phyloP scores from a whole-genome alignment of 1,140 invertebrate species.

The Trichomalopsis sarcophagae region DNA sequence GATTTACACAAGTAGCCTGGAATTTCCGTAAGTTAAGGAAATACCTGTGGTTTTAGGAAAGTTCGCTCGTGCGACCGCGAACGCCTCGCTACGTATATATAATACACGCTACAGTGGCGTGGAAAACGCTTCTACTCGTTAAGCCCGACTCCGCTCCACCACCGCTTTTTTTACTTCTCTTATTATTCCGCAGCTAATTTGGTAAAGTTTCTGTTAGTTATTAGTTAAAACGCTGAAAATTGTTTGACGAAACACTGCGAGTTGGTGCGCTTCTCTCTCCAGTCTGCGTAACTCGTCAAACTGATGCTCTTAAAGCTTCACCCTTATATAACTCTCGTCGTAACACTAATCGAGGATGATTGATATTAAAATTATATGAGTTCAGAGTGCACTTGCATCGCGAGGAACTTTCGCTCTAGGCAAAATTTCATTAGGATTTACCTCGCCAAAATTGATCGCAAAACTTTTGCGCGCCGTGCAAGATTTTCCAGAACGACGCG shows the following conservation, averaged over 20 bases:
- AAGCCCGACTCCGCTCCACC: background rate
- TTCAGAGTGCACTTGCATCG: background rate
- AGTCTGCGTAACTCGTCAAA: background rate
- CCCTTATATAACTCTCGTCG: background rate
- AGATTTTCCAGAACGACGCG: background rate
- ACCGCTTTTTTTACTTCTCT: background rate
- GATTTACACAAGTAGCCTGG: slow-evolving; percentile 28
- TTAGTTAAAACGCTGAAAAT: slow-evolving; percentile 34
- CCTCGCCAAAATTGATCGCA: too few relatives aligned
- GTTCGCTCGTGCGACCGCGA: background rate
- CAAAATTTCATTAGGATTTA: background rate
- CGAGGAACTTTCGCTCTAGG: background rate
- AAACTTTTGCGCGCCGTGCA: background rate
- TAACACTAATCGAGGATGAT: slow-evolving; percentile 3
- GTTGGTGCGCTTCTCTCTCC: background rate
- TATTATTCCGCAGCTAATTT: slow-evolving; percentile 37
- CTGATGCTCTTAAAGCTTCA: background rate
- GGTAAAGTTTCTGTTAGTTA: slow-evolving; percentile 33
- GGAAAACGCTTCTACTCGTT: slow-evolving; percentile 18
- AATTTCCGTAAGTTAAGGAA: slow-evolving; percentile 40
- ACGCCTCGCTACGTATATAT: background rate
- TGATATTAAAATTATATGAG: slow-evolving; percentile 3
- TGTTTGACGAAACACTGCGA: slow-evolving; percentile 1
- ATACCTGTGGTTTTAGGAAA: slow-evolving; percentile 41
- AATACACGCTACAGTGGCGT: background rate